Evolutionary conservation across 2,113 vertebrate species (phyloP), one percentile per base, ranked within the genome.

Genomic region (Pipra filicauda): DNA sequence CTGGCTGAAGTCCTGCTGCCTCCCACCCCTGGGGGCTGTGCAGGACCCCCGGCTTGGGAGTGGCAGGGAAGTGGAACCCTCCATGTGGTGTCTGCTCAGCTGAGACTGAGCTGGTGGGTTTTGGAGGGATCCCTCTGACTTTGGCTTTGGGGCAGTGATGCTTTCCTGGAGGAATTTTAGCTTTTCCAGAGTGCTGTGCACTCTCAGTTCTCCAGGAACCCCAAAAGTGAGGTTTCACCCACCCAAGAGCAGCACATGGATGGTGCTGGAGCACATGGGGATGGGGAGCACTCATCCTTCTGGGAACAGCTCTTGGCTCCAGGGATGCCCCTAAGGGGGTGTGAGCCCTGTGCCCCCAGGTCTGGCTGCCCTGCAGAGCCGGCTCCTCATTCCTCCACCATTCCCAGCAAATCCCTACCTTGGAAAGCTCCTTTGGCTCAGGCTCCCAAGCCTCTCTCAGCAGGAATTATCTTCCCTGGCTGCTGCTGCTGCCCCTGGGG

Each of bases 61-160:
- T 54, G 31, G 22, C 16, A 3, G 2, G 76, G 54, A 23, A 15
- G 48, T 28, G 6, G 48, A 49, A 15, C 62, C 57, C 57, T 41
- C 54, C 14, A 12, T 6, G 0, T 0, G 2, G 43, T 6, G 12
- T 44, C 72, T 35, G 26, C 48, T 15, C 0, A 1, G 49, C 70
- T 43, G 49, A 48, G 31, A 46, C 52, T 17, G 7, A 62, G 12
- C 46, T 6, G 3, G 37, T 2, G 5, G 62, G 4, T 24, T 49
- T n/a, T 57, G 20, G 27, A 24, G 51, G 35, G 39, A 61, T 26
- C 35, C 16, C 23, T 44, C n/a, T 5, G 6, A 22, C 46, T 33
- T 54, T 11, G 5, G 17, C 35, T 71, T 54, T 18, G 27, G 37
- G 67, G 31, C 11, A 1, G 19, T 11, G 17, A 55, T 24, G n/a